Evolutionary conservation across 2,888 invertebrate species (phyloP), one percentile per base, ranked within the genome.

Genomic region (Brachyptera risi): DNA sequence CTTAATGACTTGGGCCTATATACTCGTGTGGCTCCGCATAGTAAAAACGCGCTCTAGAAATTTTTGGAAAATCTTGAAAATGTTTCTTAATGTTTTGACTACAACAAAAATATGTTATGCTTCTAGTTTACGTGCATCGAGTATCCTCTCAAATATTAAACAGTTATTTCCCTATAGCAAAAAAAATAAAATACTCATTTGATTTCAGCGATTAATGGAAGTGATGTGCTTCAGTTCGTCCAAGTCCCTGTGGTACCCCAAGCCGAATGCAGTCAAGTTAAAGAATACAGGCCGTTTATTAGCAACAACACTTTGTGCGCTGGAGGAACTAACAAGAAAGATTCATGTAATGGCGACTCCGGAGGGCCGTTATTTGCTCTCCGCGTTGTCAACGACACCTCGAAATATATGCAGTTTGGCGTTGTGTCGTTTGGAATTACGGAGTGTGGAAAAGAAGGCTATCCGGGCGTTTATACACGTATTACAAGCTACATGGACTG

Each of bases 321-420:
- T 27, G 85, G 84, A 11, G 81, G 83, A 24, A 56, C 60, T 5
- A 73, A 76, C 56, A 67, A 71, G 1, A 76, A 79, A 61, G 85
- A 85, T 67, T 80, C 83, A 0, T 85, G 85, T 65, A 78, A 76
- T 0, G 84, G 85, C 1, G 84, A 85, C 68, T 83, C 83, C 1
- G 85, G 85, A 3, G 84, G 85, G 3, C 85, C 85, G 0, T 76
- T 87, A 2, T 72, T 79, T 71, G 35, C 60, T 42, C 1, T n/a
- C 1, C 9, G 23, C 1, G 1, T n/a, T n/a, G 4, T 24, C 4
- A 4, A 23, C 4, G 24, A 13, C 2, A 4, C n/a, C 1, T 2
- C 3, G 7, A 21, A 24, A 7, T 23, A n/a, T n/a, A 47, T 73
- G 21, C 69, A 71, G 60, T 67, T 69, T 56, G 73, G 73, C 7